Evolutionary conservation across 2,888 invertebrate species (phyloP).

Genomic region (Cataglyphis altisquamis): DNA sequence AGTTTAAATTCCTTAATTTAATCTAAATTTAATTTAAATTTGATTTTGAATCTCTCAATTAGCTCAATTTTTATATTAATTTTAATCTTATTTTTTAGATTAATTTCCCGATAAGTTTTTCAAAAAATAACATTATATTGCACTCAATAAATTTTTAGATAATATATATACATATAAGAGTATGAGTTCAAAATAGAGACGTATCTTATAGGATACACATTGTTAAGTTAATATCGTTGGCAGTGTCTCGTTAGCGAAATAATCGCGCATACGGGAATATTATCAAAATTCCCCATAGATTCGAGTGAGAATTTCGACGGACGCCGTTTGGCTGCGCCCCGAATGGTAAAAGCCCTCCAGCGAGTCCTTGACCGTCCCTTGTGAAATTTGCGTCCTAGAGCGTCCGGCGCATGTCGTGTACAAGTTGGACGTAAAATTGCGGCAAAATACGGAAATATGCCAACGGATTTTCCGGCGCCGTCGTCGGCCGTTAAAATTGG

Average conservation of each 20-base stretch:
- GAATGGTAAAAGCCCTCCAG: conserved; percentile 28
- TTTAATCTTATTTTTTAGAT: neutral
- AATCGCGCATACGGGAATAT: conserved; percentile 10
- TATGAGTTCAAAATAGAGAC: neutral
- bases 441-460: conserved; percentile 76
- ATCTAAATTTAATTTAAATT: neutral
- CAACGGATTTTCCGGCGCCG: conserved; percentile 75
- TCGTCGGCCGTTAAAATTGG: conserved; percentile 70
- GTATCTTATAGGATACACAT: neutral
- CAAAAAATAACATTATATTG: neutral
- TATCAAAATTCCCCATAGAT: conserved; percentile 45
- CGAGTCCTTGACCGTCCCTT: conserved; percentile 40
- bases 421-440: conserved; percentile 80
- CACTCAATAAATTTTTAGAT: neutral
- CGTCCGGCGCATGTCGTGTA: conserved; percentile 52
- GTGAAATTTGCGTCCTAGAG: conserved; percentile 41
- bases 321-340: conserved; percentile 11
- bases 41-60: neutral
- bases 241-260: conserved; percentile 11
- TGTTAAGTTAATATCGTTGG: conserved; percentile 3
- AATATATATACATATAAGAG: neutral
- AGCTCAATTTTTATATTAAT: neutral
- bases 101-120: neutral
- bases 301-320: conserved; percentile 34
- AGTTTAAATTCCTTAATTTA: neutral